Percentiles rank a stretch among this genome's conserved stretches.
phyloP scores from a whole-genome alignment of 1,140 invertebrate species.

The Trypoxylus dichotomus region DNA sequence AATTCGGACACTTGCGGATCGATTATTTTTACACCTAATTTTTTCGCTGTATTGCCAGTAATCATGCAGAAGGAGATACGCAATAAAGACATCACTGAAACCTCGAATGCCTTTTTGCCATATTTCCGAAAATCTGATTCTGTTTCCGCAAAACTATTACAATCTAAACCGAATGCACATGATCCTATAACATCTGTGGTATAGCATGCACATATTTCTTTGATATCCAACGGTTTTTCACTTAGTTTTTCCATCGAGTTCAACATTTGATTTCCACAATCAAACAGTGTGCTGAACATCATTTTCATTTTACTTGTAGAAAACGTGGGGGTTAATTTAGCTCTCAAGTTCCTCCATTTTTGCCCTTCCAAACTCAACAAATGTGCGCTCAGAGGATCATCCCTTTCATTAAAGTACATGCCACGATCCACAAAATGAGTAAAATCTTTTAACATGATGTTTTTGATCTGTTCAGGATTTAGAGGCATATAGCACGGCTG shows the following conservation, averaged over 20 bases:
- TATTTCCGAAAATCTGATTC: constrained; percentile 51
- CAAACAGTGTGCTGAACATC: constrained; percentile 47
- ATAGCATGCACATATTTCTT: constrained; percentile 9
- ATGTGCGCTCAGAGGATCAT: constrained; percentile 54
- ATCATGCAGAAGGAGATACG: not conserved
- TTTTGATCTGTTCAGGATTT: constrained; percentile 57
- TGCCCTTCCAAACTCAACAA: constrained; percentile 53
- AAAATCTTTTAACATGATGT: constrained; percentile 58
- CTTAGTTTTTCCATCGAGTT: not conserved
- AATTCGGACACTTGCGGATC: constrained; percentile 41
- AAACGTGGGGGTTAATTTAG: constrained; percentile 55
- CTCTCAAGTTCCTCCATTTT: constrained; percentile 54
- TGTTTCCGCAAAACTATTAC: constrained; percentile 52
- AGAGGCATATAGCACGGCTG: not conserved
- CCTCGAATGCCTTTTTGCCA: constrained; percentile 4
- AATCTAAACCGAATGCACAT: constrained; percentile 58
- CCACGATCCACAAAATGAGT: constrained; percentile 54
- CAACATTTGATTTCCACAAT: not conserved
- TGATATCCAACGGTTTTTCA: constrained; percentile 20
- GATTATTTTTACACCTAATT: not conserved
- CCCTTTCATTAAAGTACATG: constrained; percentile 49
- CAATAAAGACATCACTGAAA: not conserved
- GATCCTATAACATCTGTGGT: constrained; percentile 49
- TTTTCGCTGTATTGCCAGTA: not conserved
- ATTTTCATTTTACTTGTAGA: constrained; percentile 55